phyloP scores from a whole-genome alignment of 1,140 invertebrate genomes.

The Heliconius himera region DNA sequence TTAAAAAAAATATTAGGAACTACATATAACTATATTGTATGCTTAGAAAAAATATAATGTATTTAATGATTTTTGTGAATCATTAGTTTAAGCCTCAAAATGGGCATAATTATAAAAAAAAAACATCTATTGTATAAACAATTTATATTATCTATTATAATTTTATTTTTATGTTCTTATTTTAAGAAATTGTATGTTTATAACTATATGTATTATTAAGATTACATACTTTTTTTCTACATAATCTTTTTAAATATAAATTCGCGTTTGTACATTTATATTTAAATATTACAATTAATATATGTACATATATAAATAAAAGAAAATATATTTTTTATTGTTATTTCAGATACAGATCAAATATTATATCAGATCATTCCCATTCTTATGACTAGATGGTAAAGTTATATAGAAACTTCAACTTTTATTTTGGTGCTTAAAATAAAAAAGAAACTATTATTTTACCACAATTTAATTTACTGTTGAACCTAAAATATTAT shows the following conservation, averaged over 20 bases:
- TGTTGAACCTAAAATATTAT: neutral
- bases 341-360: conserved; percentile 11
- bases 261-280: too few species aligned
- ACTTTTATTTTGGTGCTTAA: neutral
- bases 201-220: too few species aligned
- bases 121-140: neutral
- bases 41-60: neutral
- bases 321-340: neutral
- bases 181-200: too few species aligned
- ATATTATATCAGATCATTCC: conserved; percentile 14
- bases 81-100: neutral
- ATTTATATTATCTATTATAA: too few species aligned
- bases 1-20: neutral
- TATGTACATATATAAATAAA: neutral
- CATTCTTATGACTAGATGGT: conserved; percentile 12
- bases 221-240: too few species aligned
- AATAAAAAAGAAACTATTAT: neutral
- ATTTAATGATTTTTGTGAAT: too few species aligned
- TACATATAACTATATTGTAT: neutral
- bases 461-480: too few species aligned
- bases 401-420: neutral
- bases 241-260: too few species aligned
- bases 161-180: too few species aligned
- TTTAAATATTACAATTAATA: neutral
- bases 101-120: neutral